Base-by-base conservation (phyloP, 2,113 vertebrate genomes). In the Eretmochelys imbricata region DNA sequence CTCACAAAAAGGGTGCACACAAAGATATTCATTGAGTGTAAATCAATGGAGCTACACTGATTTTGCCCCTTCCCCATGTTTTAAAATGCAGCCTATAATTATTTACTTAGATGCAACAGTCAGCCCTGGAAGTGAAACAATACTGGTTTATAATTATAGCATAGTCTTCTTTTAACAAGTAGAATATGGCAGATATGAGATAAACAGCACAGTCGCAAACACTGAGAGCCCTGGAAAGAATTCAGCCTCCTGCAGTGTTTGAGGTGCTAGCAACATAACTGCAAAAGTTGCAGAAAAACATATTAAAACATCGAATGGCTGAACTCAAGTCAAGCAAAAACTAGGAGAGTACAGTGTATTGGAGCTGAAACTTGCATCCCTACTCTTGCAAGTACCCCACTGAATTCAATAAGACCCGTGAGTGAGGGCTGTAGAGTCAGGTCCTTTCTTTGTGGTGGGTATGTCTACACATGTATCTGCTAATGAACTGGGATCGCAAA, bases 121-220 rank as follows among this genome's bases (percentile, higher is more conserved):
- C 1, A 7, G 91, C 38, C 51, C 48, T 82, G 72, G 90, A 88
- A 93, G 85, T 89, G 80, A 92, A 95, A 94, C 42, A 94, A 72
- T 62, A 69, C 27, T 89, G 89, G 48, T 89, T 92, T 86, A 84
- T 82, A 94, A 92, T 94, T 95, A 95, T 6, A 95, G 80, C 35
- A 8, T 22, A 86, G 90, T 91, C 96, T 80, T 93, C 54, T 89
- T 93, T 94, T 92, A 89, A 69, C 83, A 89, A 81, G n/a, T 31
- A 76, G 89, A 94, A 95, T 65, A 96, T 16, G 55, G 79, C 80
- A 91, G 83, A 89, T 59, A 91, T 82, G 82, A 76, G 87, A 84
- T 59, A 94, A 96, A 93, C 42, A 42, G 42, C 42, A 42, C 42
- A 42, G 42, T 42, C 42, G 42, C 42, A 42, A 42, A 42, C 42